Evolutionary conservation across 2,113 vertebrate genomes (phyloP), one percentile per base, ranked within the genome.

Genomic region (Sciurus niger): DNA sequence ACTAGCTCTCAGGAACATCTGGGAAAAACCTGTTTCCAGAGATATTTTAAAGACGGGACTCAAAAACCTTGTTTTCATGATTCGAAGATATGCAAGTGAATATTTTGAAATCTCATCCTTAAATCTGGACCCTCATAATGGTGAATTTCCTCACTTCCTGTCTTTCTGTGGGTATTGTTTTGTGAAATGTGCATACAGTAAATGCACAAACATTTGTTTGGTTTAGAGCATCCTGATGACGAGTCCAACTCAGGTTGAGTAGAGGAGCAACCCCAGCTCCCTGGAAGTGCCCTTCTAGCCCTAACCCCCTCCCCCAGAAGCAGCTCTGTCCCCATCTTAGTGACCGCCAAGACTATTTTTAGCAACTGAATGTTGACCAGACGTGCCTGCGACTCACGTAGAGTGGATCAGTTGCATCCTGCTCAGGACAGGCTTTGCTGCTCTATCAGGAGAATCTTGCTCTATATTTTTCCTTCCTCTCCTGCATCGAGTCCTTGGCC

Each of bases 171-270:
- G 28, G 1, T 14, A 4, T 28, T 6, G 10, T n/a, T 0, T 4
- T 9, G 9, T 16, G 48, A 68, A 6, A 20, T 13, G 7, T 16
- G 13, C 28, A 20, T 20, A 12, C 18, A 43, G 65, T 4, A 30
- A 24, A 46, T 6, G 11, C 6, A 1, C 10, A 46, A 40, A 58
- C n/a, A 4, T n/a, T 24, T 14, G 8, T 32, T 1, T 0, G 2
- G 65, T 34, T 93, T 25, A 28, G 68, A 73, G 67, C 84, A 60
- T 34, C 5, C 11, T 22, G 6, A 13, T 8, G 34, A 60, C 0
- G 11, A 70, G 37, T 13, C 1, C 0, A 1, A 2, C 32, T 67
- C 1, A 4, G 58, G 53, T 6, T 2, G 9, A 51, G 48, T 28
- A 24, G 34, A 1, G 1, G 63, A 70, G 32, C 22, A 37, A 24